Base-by-base conservation (phyloP, 1,140 invertebrate species). In the Ephestia elutella region DNA sequence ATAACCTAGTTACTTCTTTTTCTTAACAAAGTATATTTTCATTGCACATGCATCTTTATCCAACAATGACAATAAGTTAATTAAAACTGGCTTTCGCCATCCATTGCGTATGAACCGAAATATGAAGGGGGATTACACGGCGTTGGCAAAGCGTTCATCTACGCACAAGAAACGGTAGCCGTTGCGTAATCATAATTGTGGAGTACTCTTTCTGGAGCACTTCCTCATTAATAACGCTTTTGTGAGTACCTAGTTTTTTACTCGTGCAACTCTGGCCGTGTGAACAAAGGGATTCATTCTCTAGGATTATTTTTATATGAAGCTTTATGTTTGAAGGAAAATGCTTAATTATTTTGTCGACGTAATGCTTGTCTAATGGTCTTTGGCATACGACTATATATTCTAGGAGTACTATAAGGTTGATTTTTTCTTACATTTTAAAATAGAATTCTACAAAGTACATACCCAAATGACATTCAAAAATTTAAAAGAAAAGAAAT, bases 221-320 rank as follows among this genome's bases (percentile, higher is more conserved):
- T 86, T 86, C 82, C 82, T 86, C 76, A 84, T 86, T 84, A 82
- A 75, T 70, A 74, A 65, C 71, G 74, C 68, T 74, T 76, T 76
- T 74, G 61, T 66, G 60, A 63, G 59, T 62, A 67, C 64, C n/a
- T n/a, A n/a, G n/a, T n/a, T 66, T 68, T 64, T 71, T 21, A 35
- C 18, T 53, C n/a, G n/a, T n/a, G n/a, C 30, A 55, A 32, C 53
- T 25, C 25, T 44, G 25, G 51, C 13, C 38, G 21, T 30, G n/a
- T 32, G 59, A 63, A 67, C 60, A 66, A 66, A 62, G 58, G 50
- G 15, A 2, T 25, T 56, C 30, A 25, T 25, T 53, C 20, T 13
- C 13, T 15, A 11, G 56, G 49, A 58, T 21, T 19, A 17, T 57
- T 57, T 58, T 49, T 38, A 13, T 38, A 7, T 38, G 32, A 38